phyloP scores from a whole-genome alignment of 2,888 invertebrate species.

The Callimorpha dominula region DNA sequence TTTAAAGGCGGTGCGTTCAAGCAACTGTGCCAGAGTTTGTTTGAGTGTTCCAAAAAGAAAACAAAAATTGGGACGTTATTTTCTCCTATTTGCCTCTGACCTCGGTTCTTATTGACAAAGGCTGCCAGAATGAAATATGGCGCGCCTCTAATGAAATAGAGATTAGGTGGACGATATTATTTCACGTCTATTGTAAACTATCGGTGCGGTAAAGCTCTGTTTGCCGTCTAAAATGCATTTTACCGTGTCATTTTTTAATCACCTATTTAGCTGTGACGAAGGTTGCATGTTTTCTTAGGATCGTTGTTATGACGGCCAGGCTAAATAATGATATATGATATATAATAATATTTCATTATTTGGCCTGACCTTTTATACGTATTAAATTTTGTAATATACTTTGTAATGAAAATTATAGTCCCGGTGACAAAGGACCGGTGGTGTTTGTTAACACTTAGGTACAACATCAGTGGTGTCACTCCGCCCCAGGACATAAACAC shows the following conservation, averaged over 20 bases:
- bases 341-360: conserved; percentile 13
- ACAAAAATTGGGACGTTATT: conserved; percentile 79
- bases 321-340: too few relatives aligned
- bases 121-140: conserved; percentile 86
- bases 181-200: conserved; percentile 65
- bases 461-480: background rate
- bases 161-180: conserved; percentile 83
- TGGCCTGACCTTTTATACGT: background rate
- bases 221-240: conserved; percentile 69
- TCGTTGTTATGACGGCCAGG: conserved; percentile 30
- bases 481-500: background rate
- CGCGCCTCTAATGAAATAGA: conserved; percentile 82
- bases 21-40: conserved; percentile 79
- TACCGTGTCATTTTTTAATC: conserved; percentile 71
- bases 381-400: background rate
- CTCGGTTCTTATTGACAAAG: conserved; percentile 85
- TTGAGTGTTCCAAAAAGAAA: conserved; percentile 81
- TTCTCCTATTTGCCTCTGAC: conserved; percentile 85
- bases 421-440: too few relatives aligned
- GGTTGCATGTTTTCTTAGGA: conserved; percentile 73
- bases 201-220: conserved; percentile 67
- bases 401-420: background rate
- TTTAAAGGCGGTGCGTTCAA: conserved; percentile 83
- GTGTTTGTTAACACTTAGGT: too few relatives aligned
- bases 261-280: conserved; percentile 74